Percentiles rank a stretch among this genome's conserved stretches.
These are phyloP conservation scores for Lucifuga dentata DNA, from an alignment of 2,113 vertebrate species.

Conservation along the genomic window DNA sequence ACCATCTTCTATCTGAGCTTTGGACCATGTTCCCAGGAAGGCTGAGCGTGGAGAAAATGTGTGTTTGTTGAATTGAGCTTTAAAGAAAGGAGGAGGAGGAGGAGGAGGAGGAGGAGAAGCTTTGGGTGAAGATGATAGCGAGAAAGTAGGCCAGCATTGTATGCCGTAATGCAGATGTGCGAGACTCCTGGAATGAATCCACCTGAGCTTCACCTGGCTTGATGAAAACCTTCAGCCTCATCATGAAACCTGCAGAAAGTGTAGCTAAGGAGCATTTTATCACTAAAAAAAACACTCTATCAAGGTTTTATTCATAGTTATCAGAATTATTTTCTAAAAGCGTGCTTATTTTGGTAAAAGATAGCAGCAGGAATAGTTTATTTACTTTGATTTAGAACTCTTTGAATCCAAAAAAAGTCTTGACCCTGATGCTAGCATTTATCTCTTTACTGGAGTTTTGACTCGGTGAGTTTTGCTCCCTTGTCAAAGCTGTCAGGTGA, in stretches of 20 bases:
- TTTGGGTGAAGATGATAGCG: conserved; percentile 55
- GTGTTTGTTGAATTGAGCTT: conserved; percentile 35
- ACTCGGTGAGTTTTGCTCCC: conserved; percentile 9
- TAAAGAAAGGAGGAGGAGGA: conserved; percentile 50
- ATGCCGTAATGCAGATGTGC: conserved; percentile 52
- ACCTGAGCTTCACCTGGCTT: conserved; percentile 43
- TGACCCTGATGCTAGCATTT: conserved; percentile 54
- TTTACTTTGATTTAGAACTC: conserved; percentile 36
- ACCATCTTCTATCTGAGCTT: conserved; percentile 17
- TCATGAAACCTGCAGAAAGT: too few relatives aligned
- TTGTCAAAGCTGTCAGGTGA: conserved; percentile 72
- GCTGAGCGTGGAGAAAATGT: conserved; percentile 5
- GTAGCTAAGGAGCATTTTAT: too few relatives aligned
- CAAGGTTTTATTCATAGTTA: too few relatives aligned
- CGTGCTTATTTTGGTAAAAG: conserved; percentile 32
- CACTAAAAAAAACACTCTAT: too few relatives aligned
- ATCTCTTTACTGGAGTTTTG: conserved; percentile 22
- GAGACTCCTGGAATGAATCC: conserved; percentile 61
- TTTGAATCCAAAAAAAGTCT: conserved; percentile 28
- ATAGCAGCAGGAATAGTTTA: conserved; percentile 65
- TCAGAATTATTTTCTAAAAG: too few relatives aligned
- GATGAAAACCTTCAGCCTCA: too few relatives aligned
- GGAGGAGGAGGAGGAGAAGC: conserved; percentile 25
- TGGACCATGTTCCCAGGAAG: conserved; percentile 15
- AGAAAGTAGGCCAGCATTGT: conserved; percentile 75